Percentiles rank a stretch among this genome's conserved stretches.
Conservation (phyloP, 2,797 vertebrate species). For the Fringilla coelebs region DNA sequence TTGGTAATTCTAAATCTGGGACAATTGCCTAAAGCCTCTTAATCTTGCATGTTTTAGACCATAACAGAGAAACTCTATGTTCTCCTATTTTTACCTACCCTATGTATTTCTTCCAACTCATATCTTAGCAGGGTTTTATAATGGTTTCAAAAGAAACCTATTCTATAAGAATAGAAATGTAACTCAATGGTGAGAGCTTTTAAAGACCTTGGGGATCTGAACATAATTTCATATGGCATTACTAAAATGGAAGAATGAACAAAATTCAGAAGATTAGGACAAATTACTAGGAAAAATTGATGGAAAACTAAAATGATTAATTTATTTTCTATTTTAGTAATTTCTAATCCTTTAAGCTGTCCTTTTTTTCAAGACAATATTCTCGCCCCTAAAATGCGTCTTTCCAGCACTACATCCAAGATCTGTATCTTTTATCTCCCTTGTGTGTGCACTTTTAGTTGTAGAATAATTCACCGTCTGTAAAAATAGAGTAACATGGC, state of each 20-base stretch:
- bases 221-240: background rate
- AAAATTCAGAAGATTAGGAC: background rate
- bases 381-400: background rate
- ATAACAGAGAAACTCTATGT: background rate
- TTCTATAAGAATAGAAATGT: background rate
- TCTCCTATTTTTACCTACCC: background rate
- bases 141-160: background rate
- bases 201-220: background rate
- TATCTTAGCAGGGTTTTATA: background rate
- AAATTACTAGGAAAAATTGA: background rate
- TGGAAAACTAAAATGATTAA: background rate
- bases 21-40: background rate
- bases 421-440: background rate
- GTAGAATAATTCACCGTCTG: background rate
- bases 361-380: background rate
- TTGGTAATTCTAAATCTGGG: background rate
- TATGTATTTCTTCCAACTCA: background rate
- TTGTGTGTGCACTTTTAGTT: background rate
- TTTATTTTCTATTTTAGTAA: background rate
- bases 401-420: background rate
- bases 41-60: background rate
- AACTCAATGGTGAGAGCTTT: background rate
- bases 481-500: background rate
- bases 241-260: background rate
- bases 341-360: background rate